These are phyloP conservation scores for Ophion ventricosus DNA, from an alignment of 2,888 invertebrate species.

Conservation along the genomic window DNA sequence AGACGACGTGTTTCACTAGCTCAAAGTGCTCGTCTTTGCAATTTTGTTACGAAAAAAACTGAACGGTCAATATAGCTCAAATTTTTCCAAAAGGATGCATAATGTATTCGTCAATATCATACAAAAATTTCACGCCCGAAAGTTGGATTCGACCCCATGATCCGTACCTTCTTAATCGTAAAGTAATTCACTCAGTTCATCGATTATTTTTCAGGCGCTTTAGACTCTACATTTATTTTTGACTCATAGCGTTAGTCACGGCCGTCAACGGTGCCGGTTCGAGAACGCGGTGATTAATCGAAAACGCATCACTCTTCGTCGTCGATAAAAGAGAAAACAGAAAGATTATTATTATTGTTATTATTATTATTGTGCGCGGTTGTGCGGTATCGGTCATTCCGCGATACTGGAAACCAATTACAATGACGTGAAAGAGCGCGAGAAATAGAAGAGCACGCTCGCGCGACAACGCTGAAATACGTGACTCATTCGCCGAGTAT, in stretches of 20 bases:
- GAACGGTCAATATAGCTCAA: too few relatives aligned
- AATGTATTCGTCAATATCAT: too few relatives aligned
- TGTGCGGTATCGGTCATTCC: slow-evolving; percentile 28
- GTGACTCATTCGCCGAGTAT: slow-evolving; percentile 61
- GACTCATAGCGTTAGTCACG: not conserved
- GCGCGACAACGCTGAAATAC: slow-evolving; percentile 54
- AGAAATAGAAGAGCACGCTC: slow-evolving; percentile 26
- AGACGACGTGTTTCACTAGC: too few relatives aligned
- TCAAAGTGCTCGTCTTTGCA: too few relatives aligned
- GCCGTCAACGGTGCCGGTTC: not conserved
- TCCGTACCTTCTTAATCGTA: too few relatives aligned
- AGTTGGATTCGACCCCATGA: too few relatives aligned
- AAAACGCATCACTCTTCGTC: not conserved
- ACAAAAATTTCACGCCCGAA: too few relatives aligned
- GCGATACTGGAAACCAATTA: slow-evolving; percentile 42
- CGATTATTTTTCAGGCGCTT: not conserved
- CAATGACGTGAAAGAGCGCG: slow-evolving; percentile 23
- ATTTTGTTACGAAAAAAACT: too few relatives aligned
- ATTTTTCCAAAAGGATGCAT: too few relatives aligned
- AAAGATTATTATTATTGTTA: not conserved
- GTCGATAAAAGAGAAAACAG: slow-evolving; percentile 24
- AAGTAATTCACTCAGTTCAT: not conserved
- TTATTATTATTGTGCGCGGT: not conserved
- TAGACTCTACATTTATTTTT: not conserved
- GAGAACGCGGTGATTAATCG: slow-evolving; percentile 28